These are phyloP conservation scores for Valencia hispanica DNA, from an alignment of 2,797 vertebrate species.

Conservation along the genomic window DNA sequence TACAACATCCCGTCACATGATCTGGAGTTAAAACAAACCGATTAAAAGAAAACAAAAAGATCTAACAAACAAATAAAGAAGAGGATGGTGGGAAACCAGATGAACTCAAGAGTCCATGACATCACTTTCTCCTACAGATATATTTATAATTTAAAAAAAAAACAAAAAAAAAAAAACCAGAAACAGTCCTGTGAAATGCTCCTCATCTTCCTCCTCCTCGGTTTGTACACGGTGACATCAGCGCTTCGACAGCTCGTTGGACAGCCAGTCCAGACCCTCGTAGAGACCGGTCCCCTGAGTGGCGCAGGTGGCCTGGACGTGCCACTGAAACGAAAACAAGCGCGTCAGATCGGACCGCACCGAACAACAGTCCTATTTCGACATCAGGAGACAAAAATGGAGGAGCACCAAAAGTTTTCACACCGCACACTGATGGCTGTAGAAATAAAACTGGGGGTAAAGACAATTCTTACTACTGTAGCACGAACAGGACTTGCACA, in stretches of 20 bases:
- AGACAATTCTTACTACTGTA: neutral
- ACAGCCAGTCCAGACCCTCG: conserved; percentile 88
- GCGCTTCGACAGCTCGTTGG: conserved; percentile 82
- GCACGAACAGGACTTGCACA: neutral
- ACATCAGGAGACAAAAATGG: no score
- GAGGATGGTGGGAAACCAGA: conserved; percentile 61
- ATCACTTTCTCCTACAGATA: conserved; percentile 75
- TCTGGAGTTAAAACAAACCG: conserved; percentile 73
- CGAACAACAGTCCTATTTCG: no score
- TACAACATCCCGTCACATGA: conserved; percentile 48
- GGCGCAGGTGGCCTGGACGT: conserved; percentile 87
- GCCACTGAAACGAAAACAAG: conserved; percentile 76
- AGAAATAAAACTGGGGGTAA: no score
- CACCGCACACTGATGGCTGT: no score
- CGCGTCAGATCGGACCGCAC: no score
- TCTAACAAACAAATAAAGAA: conserved; percentile 58
- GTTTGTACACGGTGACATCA: conserved; percentile 36
- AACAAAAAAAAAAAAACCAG: conserved; percentile 15
- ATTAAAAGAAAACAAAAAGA: conserved; percentile 64
- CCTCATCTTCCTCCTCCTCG: conserved; percentile 26
- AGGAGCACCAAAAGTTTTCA: no score
- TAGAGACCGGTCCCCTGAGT: conserved; percentile 87
- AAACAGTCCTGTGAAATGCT: conserved; percentile 48
- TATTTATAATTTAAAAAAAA: conserved; percentile 73
- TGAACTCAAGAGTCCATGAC: conserved; percentile 76